These are phyloP conservation scores for Limosa lapponica DNA, from an alignment of 2,797 vertebrate species.

Conservation along the genomic window DNA sequence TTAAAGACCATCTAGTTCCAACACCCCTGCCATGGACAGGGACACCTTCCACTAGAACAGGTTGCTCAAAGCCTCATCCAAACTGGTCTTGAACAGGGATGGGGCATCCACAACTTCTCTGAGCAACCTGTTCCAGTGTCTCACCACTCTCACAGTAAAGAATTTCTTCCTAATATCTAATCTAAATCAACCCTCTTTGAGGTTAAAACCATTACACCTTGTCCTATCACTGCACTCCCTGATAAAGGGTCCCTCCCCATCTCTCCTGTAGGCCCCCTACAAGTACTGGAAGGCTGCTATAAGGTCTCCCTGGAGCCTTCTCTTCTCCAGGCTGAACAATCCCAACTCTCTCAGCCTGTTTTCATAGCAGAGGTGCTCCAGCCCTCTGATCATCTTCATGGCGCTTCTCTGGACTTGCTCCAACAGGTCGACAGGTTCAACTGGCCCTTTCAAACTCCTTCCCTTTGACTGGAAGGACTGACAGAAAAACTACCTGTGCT, in stretches of 20 bases:
- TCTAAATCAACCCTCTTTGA: background rate
- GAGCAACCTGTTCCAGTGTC: background rate
- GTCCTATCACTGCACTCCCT: background rate
- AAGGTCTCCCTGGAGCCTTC: background rate
- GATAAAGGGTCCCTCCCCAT: background rate
- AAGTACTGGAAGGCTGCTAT: background rate
- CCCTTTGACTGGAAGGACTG: too few relatives aligned
- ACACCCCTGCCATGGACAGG: background rate
- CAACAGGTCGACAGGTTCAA: too few relatives aligned
- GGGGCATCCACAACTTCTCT: background rate
- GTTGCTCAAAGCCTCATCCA: background rate
- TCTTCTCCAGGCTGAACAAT: background rate
- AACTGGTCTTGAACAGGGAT: background rate
- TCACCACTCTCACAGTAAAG: background rate
- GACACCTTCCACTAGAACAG: background rate
- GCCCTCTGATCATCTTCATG: too few relatives aligned
- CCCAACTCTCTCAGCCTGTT: background rate
- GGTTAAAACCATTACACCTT: background rate
- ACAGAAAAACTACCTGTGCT: too few relatives aligned
- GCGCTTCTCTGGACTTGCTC: too few relatives aligned
- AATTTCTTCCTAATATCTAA: background rate
- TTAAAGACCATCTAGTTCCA: background rate
- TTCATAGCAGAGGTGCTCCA: background rate
- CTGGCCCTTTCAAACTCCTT: too few relatives aligned
- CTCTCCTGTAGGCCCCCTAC: background rate